Conservation (phyloP, 2,113 vertebrate species). For the Protobothrops flavoviridis region DNA sequence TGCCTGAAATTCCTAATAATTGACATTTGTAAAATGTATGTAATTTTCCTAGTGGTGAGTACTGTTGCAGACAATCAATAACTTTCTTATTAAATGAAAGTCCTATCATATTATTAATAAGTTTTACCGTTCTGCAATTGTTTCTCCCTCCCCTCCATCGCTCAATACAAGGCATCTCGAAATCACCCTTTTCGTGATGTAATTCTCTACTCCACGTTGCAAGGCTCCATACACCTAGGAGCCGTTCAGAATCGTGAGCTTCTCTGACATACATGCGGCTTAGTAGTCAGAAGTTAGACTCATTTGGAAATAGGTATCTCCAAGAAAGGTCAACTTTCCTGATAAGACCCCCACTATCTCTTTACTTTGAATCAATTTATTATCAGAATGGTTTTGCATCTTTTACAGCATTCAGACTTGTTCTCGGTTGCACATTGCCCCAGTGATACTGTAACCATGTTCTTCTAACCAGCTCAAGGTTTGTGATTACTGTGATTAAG, state of each 20-base stretch:
- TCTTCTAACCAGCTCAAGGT: not conserved
- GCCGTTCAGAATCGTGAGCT: not conserved
- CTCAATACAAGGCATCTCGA: not conserved
- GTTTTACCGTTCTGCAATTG: rapidly evolving
- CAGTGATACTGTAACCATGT: not conserved
- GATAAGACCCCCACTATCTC: not conserved
- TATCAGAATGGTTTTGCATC: not conserved
- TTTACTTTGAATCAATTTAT: not conserved
- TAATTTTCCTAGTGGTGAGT: not conserved
- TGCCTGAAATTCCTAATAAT: slow-evolving; percentile 32
- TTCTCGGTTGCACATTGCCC: not conserved
- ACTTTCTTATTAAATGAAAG: not conserved
- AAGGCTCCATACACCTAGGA: not conserved
- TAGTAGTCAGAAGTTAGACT: not conserved
- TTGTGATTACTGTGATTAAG: not conserved
- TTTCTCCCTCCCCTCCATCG: not conserved
- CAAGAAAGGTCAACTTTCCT: not conserved
- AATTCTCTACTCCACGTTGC: not conserved
- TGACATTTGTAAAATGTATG: slow-evolving; percentile 39
- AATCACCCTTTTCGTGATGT: not conserved
- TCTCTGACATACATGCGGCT: not conserved
- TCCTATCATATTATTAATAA: not conserved
- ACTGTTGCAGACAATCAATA: not conserved
- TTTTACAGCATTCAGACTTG: not conserved
- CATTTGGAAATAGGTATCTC: not conserved